These are phyloP conservation scores for Cynodonichthys magdalenae DNA, from an alignment of 2,797 vertebrate species.

Conservation along the genomic window DNA sequence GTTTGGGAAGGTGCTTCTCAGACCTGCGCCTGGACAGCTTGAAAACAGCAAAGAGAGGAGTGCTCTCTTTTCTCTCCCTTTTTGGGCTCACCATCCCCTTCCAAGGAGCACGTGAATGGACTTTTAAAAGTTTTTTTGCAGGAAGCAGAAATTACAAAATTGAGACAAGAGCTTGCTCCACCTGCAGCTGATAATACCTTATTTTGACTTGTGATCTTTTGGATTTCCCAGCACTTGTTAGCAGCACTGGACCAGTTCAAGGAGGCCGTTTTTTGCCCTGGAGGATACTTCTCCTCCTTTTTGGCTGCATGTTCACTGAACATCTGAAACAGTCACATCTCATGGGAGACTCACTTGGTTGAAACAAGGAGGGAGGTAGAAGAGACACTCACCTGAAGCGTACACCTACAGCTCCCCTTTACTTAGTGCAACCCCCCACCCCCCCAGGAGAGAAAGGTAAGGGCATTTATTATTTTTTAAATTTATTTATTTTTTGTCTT, in stretches of 20 bases:
- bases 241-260: conserved; percentile 66
- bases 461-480: conserved; percentile 13
- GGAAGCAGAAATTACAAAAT: conserved; percentile 59
- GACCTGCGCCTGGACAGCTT: conserved; percentile 77
- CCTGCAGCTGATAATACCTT: conserved; percentile 59
- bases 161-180: conserved; percentile 53
- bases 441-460: conserved; percentile 72
- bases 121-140: conserved; percentile 70
- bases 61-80: conserved; percentile 44
- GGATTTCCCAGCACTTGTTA: conserved; percentile 52
- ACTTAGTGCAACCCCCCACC: conserved; percentile 31
- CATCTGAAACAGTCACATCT: conserved; percentile 67
- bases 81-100: conserved; percentile 39
- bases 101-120: conserved; percentile 76
- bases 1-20: conserved; percentile 84
- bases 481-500: conserved; percentile 26
- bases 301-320: conserved; percentile 66
- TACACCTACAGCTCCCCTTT: conserved; percentile 53
- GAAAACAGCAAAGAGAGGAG: conserved; percentile 75
- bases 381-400: conserved; percentile 77
- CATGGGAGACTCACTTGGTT: conserved; percentile 77
- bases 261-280: conserved; percentile 55
- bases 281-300: conserved; percentile 56
- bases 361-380: conserved; percentile 77
- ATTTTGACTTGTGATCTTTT: conserved; percentile 31